phyloP scores from a whole-genome alignment of 2,888 invertebrate species.

The Sminthurides aquaticus region DNA sequence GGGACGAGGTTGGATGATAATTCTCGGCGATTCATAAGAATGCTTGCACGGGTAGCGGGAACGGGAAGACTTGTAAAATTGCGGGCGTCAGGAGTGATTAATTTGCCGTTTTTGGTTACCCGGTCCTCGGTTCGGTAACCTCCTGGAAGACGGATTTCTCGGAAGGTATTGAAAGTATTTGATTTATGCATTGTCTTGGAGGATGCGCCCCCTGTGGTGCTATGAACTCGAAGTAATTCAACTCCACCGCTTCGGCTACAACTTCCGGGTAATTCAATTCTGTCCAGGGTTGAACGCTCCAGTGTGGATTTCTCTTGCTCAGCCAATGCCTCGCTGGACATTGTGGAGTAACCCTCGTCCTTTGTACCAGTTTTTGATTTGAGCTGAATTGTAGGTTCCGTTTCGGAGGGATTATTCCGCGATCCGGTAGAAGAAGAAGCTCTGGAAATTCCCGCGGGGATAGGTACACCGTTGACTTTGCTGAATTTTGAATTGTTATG shows the following conservation, averaged over 20 bases:
- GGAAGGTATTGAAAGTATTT: constrained; percentile 33
- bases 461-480: neutral
- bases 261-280: constrained; percentile 19
- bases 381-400: neutral
- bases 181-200: constrained; percentile 35
- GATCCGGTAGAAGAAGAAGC: neutral
- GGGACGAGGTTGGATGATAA: neutral
- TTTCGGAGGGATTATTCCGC: neutral
- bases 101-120: constrained; percentile 10
- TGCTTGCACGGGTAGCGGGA: neutral
- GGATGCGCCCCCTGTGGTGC: neutral
- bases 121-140: constrained; percentile 6
- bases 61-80: constrained; percentile 24
- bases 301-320: constrained; percentile 32
- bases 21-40: neutral
- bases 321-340: constrained; percentile 41
- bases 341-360: constrained; percentile 43
- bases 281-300: constrained; percentile 16
- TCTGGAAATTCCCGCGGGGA: neutral
- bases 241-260: constrained; percentile 5
- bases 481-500: neutral
- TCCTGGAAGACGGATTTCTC: constrained; percentile 14
- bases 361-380: constrained; percentile 27
- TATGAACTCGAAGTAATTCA: neutral
- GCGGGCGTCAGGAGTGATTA: constrained; percentile 16